Base-by-base conservation (phyloP, 1,140 invertebrate genomes). In the Formica selysi region DNA sequence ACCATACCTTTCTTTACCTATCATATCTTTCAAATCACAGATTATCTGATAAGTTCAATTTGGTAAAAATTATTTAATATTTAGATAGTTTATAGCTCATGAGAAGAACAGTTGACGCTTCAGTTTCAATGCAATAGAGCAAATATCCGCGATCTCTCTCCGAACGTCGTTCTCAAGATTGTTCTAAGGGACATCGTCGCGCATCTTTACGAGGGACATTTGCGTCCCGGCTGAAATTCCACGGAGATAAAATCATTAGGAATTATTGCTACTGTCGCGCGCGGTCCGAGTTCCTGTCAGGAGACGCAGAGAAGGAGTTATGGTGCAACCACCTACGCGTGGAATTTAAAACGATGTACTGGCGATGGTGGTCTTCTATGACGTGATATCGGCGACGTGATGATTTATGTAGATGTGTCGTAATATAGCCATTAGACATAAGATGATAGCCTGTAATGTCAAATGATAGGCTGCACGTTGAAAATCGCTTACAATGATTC, bases 151-250 rank as follows among this genome's bases (percentile, higher is more conserved):
- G 51, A 29, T 71, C 65, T 81, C 29, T 32, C 57, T 8, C 13
- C 51, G 16, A 73, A n/a, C 48, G 86, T 87, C 85, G 81, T 87
- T 84, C 76, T 61, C 65, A 86, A 92, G 91, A 92, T 91, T 88
- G 80, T 76, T 87, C 89, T 91, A 83, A 91, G 92, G 90, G 92
- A 93, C 90, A 93, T 92, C 91, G 91, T 91, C 92, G 92, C 91
- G 80, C 92, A 88, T 92, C 86, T 94, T 94, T 93, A 94, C 92
- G 93, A 92, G 89, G 81, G 76, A 87, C 92, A 94, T 93, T 93
- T 92, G 87, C 90, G 90, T 92, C 91, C 71, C 89, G 86, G 81
- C 86, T 90, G 88, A 93, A 94, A 94, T 93, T 93, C 92, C 91
- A 88, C 57, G 54, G 73, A 93, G 93, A 94, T 94, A 92, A 92